These are phyloP conservation scores for Coptodon rendalli DNA, from an alignment of 2,113 vertebrate species.

Conservation along the genomic window DNA sequence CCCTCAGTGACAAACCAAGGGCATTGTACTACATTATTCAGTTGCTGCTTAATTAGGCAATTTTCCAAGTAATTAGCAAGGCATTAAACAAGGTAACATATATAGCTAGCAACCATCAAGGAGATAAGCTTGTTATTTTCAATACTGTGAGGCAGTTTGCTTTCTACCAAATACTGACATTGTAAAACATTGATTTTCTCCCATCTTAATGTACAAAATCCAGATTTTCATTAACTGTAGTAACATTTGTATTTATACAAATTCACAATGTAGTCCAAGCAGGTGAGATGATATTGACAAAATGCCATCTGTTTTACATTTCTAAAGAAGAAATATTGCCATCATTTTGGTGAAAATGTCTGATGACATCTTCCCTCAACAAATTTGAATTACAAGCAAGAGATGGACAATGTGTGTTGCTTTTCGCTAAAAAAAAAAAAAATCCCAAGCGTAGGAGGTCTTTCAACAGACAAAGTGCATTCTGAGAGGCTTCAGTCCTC, in stretches of 20 bases:
- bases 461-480: slow-evolving; percentile 27
- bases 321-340: background rate
- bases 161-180: background rate
- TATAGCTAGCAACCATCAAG: background rate
- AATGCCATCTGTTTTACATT: rapidly evolving
- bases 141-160: background rate
- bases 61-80: background rate
- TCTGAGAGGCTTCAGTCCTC: slow-evolving; percentile 46
- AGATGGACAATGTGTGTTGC: background rate
- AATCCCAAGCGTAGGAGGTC: slow-evolving; percentile 5
- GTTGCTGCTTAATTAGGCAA: background rate
- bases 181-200: background rate
- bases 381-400: background rate
- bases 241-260: background rate
- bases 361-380: background rate
- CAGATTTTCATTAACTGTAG: background rate
- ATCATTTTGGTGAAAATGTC: background rate
- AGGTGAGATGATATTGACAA: background rate
- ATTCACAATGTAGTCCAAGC: background rate
- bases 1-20: background rate
- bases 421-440: background rate
- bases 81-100: background rate
- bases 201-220: background rate
- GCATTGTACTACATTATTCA: background rate
- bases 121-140: background rate